Evolutionary conservation across 2,888 invertebrate genomes (phyloP).

Genomic region (Cloeon dipterum): DNA sequence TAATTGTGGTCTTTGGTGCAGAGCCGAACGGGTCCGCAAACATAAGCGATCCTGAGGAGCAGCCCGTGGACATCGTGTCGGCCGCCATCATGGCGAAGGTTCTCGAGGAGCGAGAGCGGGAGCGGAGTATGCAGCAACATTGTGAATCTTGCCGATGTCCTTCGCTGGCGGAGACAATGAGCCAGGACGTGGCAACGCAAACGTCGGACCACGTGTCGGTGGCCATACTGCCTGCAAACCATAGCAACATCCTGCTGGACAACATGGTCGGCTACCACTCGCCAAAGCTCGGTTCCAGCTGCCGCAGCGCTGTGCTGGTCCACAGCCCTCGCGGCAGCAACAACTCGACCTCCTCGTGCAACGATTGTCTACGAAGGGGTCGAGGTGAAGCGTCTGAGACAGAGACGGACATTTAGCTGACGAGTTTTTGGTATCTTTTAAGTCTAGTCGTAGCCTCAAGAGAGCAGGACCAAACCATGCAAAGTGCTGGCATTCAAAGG

Average conservation of each 20-base stretch:
- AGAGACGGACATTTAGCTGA: not conserved
- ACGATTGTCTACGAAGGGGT: not conserved
- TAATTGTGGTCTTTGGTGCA: no score
- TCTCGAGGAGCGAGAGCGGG: constrained; percentile 65
- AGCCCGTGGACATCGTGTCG: constrained; percentile 41
- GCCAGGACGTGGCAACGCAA: not conserved
- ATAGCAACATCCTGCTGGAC: not conserved
- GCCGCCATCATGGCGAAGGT: constrained; percentile 83
- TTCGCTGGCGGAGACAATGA: not conserved
- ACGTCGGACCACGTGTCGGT: not conserved
- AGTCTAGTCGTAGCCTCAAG: no score
- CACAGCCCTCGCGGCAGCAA: not conserved
- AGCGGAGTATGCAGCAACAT: constrained; percentile 51
- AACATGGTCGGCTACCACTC: not conserved
- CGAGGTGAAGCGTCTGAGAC: not conserved
- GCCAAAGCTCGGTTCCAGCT: no score
- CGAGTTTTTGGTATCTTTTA: no score
- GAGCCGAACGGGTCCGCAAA: no score
- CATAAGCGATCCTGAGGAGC: not conserved
- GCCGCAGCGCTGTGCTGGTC: not conserved
- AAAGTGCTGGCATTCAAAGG: no score
- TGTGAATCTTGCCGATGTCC: constrained; percentile 44
- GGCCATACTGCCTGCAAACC: not conserved
- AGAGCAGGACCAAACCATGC: no score
- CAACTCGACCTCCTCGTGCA: not conserved